Conservation (phyloP, 2,888 invertebrate species). For the Meta bourneti region DNA sequence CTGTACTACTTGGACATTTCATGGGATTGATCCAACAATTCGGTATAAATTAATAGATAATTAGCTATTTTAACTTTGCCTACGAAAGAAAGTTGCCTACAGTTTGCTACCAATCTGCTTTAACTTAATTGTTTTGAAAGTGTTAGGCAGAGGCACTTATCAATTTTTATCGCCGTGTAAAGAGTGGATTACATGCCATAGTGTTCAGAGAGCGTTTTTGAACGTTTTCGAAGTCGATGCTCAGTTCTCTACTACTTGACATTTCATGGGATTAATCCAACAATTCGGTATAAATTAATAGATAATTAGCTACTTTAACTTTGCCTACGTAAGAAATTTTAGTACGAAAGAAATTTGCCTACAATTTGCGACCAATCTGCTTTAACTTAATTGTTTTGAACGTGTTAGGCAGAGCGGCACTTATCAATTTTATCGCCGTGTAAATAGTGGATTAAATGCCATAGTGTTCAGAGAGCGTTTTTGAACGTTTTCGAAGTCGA, state of each 20-base stretch:
- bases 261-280: neutral
- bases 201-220: no score
- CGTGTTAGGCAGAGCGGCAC: neutral
- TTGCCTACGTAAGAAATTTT: neutral
- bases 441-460: neutral
- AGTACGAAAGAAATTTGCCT: neutral
- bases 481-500: no score
- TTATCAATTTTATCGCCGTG: neutral
- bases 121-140: neutral
- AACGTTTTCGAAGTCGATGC: no score
- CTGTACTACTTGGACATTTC: neutral
- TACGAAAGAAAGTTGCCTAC: no score
- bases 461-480: no score
- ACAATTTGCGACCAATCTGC: neutral
- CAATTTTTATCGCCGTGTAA: neutral
- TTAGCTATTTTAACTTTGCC: no score
- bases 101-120: neutral
- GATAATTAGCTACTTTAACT: no score
- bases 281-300: no score
- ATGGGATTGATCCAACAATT: neutral
- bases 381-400: neutral
- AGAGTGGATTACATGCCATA: neutral
- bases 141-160: neutral
- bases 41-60: no score
- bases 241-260: neutral